Base-by-base conservation (phyloP, 2,888 invertebrate species). In the Homarus gammarus region DNA sequence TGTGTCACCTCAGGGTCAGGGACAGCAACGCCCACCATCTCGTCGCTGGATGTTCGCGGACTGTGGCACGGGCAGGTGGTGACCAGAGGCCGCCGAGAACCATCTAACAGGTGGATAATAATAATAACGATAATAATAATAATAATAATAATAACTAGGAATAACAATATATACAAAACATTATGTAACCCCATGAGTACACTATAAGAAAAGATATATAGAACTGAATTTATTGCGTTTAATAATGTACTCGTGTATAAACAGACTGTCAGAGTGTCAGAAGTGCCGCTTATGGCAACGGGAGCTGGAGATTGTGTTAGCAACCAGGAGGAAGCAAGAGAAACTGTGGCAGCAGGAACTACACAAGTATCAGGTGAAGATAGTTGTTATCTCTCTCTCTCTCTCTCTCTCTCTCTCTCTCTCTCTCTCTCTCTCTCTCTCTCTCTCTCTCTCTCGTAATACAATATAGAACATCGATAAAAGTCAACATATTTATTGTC, bases 231-330 rank as follows among this genome's bases (percentile, higher is more conserved):
- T 22, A 64, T 22, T 64, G 5, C n/a, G n/a, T n/a, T n/a, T 56
- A 56, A 56, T 15, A 56, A 15, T 56, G 56, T 18, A 12, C 15
- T 18, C 22, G 18, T 1, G 3, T 1, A 1, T 38, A 18, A 6
- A 15, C 77, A 85, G 85, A 49, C 36, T 85, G 31, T 73, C 73
- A 2, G 82, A 88, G 27, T 49, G 78, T 18, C 75, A 88, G 44
- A 88, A 88, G 68, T 83, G 75, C 22, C 82, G 83, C 12, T 51
- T 88, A 31, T 88, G 87, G 87, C 82, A 88, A 75, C 56, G 87
- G 12, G 87, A 88, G 68, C 75, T 88, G 49, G 87, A 88, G 49
- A 82, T 88, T 15, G 87, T 88, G 12, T 22, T 77, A 38, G 87
- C 73, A n/a, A 82, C 75, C 83, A 82, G 64, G 36, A 81, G 87